These are phyloP conservation scores for Drosophila ambigua DNA, from an alignment of 1,140 invertebrate genomes.

Conservation along the genomic window DNA sequence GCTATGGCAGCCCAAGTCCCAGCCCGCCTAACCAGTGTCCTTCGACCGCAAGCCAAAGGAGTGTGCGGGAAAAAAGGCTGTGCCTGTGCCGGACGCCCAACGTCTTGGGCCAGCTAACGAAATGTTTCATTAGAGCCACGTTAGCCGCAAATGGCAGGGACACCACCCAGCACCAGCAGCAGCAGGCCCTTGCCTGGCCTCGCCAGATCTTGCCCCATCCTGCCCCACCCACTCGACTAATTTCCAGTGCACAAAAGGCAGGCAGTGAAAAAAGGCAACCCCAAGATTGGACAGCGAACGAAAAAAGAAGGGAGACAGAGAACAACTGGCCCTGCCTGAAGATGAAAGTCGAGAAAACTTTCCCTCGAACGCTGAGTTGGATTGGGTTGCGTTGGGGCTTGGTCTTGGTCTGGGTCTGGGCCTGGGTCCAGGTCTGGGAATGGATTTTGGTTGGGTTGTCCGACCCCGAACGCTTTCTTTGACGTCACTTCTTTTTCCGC, in stretches of 20 bases:
- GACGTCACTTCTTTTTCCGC: conserved; percentile 55
- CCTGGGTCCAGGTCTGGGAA: conserved; percentile 2
- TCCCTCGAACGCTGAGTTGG: conserved; percentile 19
- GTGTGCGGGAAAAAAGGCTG: conserved; percentile 28
- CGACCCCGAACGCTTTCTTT: conserved; percentile 36
- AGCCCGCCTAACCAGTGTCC: conserved; percentile 50
- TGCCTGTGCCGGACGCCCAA: conserved; percentile 41
- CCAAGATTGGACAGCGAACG: conserved; percentile 26
- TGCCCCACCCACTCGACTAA: conserved; percentile 45
- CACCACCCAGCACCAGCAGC: conserved; percentile 3
- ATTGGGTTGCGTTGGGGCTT: conserved; percentile 8
- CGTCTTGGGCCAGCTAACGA: conserved; percentile 59
- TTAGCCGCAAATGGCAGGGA: conserved; percentile 62
- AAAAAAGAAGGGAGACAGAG: conserved; percentile 26
- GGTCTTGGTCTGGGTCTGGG: conserved; percentile 13
- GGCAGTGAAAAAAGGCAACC: conserved; percentile 51
- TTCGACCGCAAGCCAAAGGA: conserved; percentile 58
- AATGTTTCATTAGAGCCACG: conserved; percentile 79
- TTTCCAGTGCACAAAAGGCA: conserved; percentile 70
- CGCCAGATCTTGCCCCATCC: neutral
- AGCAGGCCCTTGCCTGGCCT: conserved; percentile 3
- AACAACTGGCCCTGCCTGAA: conserved; percentile 36
- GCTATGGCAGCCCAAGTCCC: conserved; percentile 16
- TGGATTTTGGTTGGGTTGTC: conserved; percentile 2
- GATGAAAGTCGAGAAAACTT: conserved; percentile 65